Evolutionary conservation across 2,113 vertebrate species (phyloP), one percentile per base, ranked within the genome.

Genomic region (Microcebus griseorufus): DNA sequence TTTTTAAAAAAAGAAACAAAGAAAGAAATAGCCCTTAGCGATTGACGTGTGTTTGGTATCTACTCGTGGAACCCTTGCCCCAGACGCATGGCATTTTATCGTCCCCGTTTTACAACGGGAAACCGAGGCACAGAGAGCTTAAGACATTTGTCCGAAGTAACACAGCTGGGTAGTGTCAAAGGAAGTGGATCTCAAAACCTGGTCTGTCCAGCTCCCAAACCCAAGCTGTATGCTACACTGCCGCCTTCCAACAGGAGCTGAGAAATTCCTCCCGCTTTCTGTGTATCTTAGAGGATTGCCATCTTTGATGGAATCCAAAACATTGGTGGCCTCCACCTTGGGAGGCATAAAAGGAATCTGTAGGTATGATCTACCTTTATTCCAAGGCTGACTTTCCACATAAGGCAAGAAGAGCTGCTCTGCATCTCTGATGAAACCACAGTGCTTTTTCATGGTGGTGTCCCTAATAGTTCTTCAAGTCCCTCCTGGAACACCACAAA

Each of bases 1-100:
- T n/a, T n/a, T n/a, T n/a, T n/a, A n/a, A n/a, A n/a, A n/a, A n/a
- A 67, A 81, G 94, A 94, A 83, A 79, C 48, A 37, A 67, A 45
- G 23, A 67, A 88, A 75, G 53, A 58, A 67, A 34, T 42, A 17
- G 18, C 83, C 67, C 39, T 80, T 65, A 72, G 16, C 53, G n/a
- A 53, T 22, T 42, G 45, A 16, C 23, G 25, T 4, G 29, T 25
- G 27, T 20, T 32, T 73, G 86, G 48, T 25, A 11, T 18, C 79
- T 79, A 2, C 20, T 82, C 20, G 6, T 22, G 37, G 51, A 29
- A 60, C 12, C 34, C 75, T 76, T 10, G 16, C 22, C 20, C 34
- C 45, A 23, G 60, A 32, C 48, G 18, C 0, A 23, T 9, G 42
- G 51, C 23, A 7, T 75, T 45, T 29, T 65, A 51, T 27, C 65